Evolutionary conservation across 2,797 vertebrate genomes (phyloP), one percentile per base, ranked within the genome.

Genomic region (Chelidonichthys spinosus): DNA sequence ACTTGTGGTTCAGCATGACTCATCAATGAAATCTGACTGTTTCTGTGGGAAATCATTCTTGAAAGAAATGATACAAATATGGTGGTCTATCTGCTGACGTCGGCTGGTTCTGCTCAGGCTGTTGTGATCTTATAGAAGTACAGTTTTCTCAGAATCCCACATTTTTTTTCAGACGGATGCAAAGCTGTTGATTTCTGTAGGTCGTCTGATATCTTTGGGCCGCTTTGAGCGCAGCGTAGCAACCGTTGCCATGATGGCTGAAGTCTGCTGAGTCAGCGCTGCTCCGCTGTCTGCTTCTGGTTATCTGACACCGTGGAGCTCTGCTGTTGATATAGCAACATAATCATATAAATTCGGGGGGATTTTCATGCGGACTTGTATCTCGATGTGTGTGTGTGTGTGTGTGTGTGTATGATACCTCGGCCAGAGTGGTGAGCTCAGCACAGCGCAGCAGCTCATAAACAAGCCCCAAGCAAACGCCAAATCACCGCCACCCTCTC

Each of bases 251-350:
- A 52, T 40, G 52, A 72, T 33, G 62, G 63, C 14, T 25, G 10
- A 25, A 46, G 37, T 49, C 59, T 72, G 82, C 72, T 3, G 69
- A 68, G 61, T 85, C 81, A 79, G 78, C 82, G 17, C 47, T 42
- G 69, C 53, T 63, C 69, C 7, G 68, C 54, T 32, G 53, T 56
- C 80, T 72, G 76, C 66, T 46, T 68, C 68, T 80, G 66, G 72
- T 83, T 83, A 85, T 79, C 79, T 62, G 76, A 83, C 54, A 71
- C 69, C 18, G 63, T 65, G 25, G 44, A 54, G 64, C 63, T 73
- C 71, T 63, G 76, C 42, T 76, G 79, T 82, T 71, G 55, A 71
- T 74, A 74, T 42, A 58, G 72, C 63, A 62, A 64, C 70, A 59
- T 74, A 71, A 68, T 79, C 72, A 69, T 37, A 25, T 67, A 25